phyloP scores from a whole-genome alignment of 1,140 invertebrate species.

The Acromyrmex heyeri region DNA sequence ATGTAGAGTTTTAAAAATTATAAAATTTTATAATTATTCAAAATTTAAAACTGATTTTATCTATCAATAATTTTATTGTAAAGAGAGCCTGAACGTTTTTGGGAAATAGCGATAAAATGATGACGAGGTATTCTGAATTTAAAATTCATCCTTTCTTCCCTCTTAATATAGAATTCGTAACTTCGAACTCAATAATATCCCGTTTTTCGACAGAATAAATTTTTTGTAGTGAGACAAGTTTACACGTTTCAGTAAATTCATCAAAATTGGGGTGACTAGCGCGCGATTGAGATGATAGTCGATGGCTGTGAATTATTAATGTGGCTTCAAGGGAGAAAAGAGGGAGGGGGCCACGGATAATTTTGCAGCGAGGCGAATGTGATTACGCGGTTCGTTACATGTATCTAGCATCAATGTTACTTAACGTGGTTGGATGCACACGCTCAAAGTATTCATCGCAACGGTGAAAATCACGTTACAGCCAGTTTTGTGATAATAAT shows the following conservation, averaged over 20 bases:
- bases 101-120: neutral
- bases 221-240: neutral
- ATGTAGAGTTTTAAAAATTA: neutral
- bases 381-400: conserved; percentile 49
- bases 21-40: too few relatives aligned
- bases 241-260: neutral
- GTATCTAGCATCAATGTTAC: conserved; percentile 53
- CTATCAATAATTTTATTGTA: too few relatives aligned
- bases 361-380: conserved; percentile 36
- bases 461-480: conserved; percentile 29
- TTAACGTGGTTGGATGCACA: conserved; percentile 25
- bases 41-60: too few relatives aligned
- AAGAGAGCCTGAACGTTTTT: too few relatives aligned
- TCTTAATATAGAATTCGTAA: neutral
- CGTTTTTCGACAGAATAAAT: neutral
- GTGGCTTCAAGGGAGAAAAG: neutral
- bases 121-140: neutral
- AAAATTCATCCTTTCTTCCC: neutral
- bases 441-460: conserved; percentile 34
- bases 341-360: neutral
- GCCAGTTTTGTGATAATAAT: conserved; percentile 24
- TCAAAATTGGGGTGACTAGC: neutral
- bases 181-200: neutral
- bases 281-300: neutral
- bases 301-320: conserved; percentile 40